Percentiles rank a stretch among this genome's conserved stretches.
Conservation (phyloP, 2,113 vertebrate genomes). For the Nipponia nippon region DNA sequence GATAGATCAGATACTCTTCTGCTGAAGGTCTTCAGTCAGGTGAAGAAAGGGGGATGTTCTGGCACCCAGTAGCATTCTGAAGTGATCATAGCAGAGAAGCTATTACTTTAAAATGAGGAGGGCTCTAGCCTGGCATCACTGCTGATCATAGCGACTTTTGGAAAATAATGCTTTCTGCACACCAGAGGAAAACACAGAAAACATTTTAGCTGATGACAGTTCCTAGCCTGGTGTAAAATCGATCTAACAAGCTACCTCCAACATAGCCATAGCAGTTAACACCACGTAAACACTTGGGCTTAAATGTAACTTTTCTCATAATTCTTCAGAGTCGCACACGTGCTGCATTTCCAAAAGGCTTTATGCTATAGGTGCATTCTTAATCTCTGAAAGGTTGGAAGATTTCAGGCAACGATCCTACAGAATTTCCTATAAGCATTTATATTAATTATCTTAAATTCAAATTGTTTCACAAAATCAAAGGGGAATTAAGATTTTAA, state of each 20-base stretch:
- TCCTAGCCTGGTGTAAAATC: not conserved
- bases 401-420: not conserved
- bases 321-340: not conserved
- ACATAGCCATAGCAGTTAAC: not conserved
- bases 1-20: not conserved
- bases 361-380: not conserved
- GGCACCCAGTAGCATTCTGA: not conserved
- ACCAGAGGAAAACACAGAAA: not conserved
- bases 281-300: not conserved
- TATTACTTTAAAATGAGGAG: not conserved
- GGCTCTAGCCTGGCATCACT: not conserved
- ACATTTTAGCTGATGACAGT: not conserved
- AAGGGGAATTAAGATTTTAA: conserved; percentile 52
- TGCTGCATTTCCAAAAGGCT: not conserved
- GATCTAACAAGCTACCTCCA: not conserved
- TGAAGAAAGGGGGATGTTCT: not conserved
- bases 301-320: not conserved
- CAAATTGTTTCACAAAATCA: conserved; percentile 43
- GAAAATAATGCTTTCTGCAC: not conserved
- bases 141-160: not conserved
- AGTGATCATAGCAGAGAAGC: not conserved
- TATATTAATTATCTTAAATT: conserved; percentile 44
- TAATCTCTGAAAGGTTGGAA: not conserved
- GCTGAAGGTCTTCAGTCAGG: not conserved
- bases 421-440: conserved; percentile 26